Evolutionary conservation across 1,140 invertebrate genomes (phyloP).

Genomic region (Leptoteleia sp.): DNA sequence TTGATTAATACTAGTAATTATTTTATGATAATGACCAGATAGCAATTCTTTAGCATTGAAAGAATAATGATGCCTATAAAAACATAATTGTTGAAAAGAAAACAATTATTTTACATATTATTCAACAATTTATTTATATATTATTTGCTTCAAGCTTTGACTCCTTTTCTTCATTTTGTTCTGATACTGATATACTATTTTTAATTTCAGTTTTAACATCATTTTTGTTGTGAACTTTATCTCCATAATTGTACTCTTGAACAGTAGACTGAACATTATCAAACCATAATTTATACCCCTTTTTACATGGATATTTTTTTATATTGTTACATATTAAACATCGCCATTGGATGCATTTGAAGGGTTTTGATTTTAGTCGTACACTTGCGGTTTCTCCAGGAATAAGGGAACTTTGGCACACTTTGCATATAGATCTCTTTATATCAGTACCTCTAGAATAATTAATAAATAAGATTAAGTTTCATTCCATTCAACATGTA

Average conservation of each 20-base stretch:
- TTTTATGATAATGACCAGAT: too few relatives aligned
- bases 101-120: too few relatives aligned
- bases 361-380: conserved; percentile 73
- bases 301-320: conserved; percentile 72
- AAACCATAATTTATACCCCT: conserved; percentile 74
- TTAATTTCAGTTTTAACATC: conserved; percentile 13
- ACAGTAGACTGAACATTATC: conserved; percentile 71
- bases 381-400: conserved; percentile 77
- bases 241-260: conserved; percentile 71
- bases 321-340: conserved; percentile 71
- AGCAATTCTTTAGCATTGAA: too few relatives aligned
- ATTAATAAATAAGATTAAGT: conserved; percentile 6
- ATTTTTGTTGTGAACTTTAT: conserved; percentile 41
- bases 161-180: too few relatives aligned
- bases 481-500: not conserved
- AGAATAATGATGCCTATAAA: too few relatives aligned
- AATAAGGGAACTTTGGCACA: conserved; percentile 76
- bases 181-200: too few relatives aligned
- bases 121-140: too few relatives aligned
- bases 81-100: too few relatives aligned
- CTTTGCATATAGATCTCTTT: conserved; percentile 77
- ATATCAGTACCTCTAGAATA: conserved; percentile 74
- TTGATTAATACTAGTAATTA: too few relatives aligned
- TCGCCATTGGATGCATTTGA: conserved; percentile 73
- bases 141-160: too few relatives aligned